A percentile compares a stretch with the other conserved stretches of the same genome.
Conservation (phyloP, 2,113 vertebrate genomes). For the Pontoporia blainvillei region DNA sequence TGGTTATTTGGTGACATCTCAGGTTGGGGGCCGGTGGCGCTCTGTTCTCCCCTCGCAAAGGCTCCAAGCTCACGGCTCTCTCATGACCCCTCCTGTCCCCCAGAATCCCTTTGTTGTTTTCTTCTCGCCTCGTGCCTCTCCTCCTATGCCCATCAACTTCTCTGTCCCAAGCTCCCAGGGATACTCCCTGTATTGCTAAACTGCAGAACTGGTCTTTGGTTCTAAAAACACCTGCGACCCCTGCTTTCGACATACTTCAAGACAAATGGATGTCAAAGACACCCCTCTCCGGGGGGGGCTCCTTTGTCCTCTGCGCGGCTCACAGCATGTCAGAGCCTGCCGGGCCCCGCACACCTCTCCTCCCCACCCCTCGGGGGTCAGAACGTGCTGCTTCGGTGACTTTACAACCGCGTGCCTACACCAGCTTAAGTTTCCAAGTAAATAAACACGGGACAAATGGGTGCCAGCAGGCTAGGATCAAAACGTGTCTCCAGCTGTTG, state of each 20-base stretch:
- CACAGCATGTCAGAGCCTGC: fast-evolving
- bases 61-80: neutral
- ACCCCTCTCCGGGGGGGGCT: neutral
- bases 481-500: slow-evolving; percentile 47
- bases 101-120: neutral
- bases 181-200: neutral
- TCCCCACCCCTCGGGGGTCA: neutral
- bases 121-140: too few species aligned
- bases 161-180: neutral
- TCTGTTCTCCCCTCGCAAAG: neutral
- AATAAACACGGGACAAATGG: slow-evolving; percentile 10
- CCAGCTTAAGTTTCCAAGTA: slow-evolving; percentile 23
- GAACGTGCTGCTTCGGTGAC: neutral
- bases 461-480: neutral
- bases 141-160: neutral
- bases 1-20: neutral
- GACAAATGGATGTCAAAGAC: neutral
- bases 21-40: neutral
- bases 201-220: neutral
- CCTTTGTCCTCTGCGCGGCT: too few species aligned
- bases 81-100: neutral
- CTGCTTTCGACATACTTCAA: neutral
- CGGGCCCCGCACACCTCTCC: neutral
- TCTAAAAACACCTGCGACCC: neutral
- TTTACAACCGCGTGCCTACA: neutral